A percentile compares a stretch with the other conserved stretches of the same genome.
phyloP scores from a whole-genome alignment of 2,113 vertebrate species.

The Centrocercus urophasianus region DNA sequence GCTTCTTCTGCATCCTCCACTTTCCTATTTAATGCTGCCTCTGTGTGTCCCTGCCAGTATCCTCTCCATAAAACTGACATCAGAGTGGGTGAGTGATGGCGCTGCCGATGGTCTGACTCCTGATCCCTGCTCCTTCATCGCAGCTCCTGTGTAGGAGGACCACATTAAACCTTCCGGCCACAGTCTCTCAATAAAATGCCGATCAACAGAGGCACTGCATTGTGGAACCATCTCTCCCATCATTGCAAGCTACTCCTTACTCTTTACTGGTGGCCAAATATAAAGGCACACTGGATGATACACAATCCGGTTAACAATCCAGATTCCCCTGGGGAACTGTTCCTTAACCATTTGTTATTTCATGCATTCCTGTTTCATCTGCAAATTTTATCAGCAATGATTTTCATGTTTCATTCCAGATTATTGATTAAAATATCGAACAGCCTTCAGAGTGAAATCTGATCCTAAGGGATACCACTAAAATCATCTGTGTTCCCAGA shows the following conservation, averaged over 20 bases:
- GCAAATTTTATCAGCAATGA: slow-evolving; percentile 61
- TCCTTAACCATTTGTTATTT: not conserved
- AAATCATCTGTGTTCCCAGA: slow-evolving; percentile 38
- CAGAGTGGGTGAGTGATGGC: not conserved
- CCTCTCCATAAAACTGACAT: not conserved
- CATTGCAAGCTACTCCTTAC: not conserved
- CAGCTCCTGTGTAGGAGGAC: not conserved
- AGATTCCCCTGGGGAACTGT: not conserved
- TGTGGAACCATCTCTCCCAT: not conserved
- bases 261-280: not conserved
- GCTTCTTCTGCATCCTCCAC: not conserved
- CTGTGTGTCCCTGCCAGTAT: not conserved
- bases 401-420: slow-evolving; percentile 50
- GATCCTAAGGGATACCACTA: not conserved
- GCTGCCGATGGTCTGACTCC: not conserved
- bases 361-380: not conserved
- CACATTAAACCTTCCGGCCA: not conserved
- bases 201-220: not conserved
- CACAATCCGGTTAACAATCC: not conserved
- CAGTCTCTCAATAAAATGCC: not conserved
- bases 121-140: not conserved
- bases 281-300: not conserved
- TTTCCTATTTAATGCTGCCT: not conserved
- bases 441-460: not conserved
- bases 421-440: slow-evolving; percentile 64